phyloP scores from a whole-genome alignment of 2,888 invertebrate species.

The Acanthosepion esculentum region DNA sequence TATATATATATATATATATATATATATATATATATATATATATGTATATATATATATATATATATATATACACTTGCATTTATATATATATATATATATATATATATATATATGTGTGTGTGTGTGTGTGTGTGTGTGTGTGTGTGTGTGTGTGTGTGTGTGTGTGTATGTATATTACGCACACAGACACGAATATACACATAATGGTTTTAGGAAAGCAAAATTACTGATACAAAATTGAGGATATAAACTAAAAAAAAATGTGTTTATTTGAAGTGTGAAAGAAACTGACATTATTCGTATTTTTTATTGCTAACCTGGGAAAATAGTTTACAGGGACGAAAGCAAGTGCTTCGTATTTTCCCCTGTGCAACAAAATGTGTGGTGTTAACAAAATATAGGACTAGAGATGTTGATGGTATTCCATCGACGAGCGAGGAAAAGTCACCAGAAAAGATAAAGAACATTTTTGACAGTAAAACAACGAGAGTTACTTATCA shows the following conservation, averaged over 20 bases:
- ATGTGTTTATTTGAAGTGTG: background rate
- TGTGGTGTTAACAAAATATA: background rate
- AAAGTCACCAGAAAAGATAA: too few species aligned
- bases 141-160: too few species aligned
- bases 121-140: too few species aligned
- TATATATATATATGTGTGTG: too few species aligned
- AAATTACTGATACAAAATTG: too few species aligned
- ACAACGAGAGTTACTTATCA: background rate
- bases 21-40: conserved; percentile 13
- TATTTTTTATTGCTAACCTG: background rate
- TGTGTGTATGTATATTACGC: too few species aligned
- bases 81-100: background rate
- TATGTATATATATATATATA: conserved; percentile 33
- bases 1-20: conserved; percentile 33
- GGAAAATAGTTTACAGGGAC: background rate
- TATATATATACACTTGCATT: background rate
- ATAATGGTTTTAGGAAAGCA: background rate
- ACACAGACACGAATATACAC: background rate
- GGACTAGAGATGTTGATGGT: background rate
- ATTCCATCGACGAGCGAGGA: background rate
- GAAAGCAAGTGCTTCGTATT: background rate
- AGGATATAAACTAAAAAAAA: background rate
- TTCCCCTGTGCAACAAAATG: background rate
- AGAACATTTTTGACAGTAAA: background rate
- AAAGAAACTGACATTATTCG: background rate